These are phyloP conservation scores for Blomia tropicalis DNA, from an alignment of 2,888 invertebrate species.

Conservation along the genomic window DNA sequence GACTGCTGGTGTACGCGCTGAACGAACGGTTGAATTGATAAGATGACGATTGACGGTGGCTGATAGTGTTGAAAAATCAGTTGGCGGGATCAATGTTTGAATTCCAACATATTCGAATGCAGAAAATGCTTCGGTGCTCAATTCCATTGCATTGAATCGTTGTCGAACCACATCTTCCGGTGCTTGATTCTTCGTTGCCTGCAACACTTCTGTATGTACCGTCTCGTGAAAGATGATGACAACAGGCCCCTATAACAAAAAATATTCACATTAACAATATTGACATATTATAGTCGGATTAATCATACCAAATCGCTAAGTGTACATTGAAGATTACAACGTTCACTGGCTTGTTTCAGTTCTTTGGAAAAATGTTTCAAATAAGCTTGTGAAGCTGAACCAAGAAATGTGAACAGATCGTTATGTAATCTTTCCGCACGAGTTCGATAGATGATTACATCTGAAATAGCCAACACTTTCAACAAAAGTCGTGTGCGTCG, in stretches of 20 bases:
- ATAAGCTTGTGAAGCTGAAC: constrained; percentile 57
- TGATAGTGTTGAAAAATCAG: constrained; percentile 47
- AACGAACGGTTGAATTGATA: constrained; percentile 52
- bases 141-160: constrained; percentile 46
- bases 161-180: constrained; percentile 37
- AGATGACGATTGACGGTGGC: constrained; percentile 47
- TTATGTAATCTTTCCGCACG: constrained; percentile 55
- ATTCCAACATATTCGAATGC: constrained; percentile 43
- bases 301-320: constrained; percentile 39
- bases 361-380: constrained; percentile 50
- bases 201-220: constrained; percentile 49
- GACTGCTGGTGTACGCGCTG: constrained; percentile 49
- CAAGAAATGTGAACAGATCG: constrained; percentile 60
- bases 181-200: constrained; percentile 27
- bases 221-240: constrained; percentile 66
- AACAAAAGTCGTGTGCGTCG: constrained; percentile 52
- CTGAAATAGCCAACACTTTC: constrained; percentile 63
- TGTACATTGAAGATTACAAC: constrained; percentile 40
- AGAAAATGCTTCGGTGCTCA: constrained; percentile 54
- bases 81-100: constrained; percentile 34
- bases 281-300: background rate
- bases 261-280: background rate
- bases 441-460: constrained; percentile 59
- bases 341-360: constrained; percentile 34
- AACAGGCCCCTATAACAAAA: constrained; percentile 45